Percentiles rank a stretch among this genome's conserved stretches.
Conservation (phyloP, 2,113 vertebrate species). For the Varanus komodoensis region DNA sequence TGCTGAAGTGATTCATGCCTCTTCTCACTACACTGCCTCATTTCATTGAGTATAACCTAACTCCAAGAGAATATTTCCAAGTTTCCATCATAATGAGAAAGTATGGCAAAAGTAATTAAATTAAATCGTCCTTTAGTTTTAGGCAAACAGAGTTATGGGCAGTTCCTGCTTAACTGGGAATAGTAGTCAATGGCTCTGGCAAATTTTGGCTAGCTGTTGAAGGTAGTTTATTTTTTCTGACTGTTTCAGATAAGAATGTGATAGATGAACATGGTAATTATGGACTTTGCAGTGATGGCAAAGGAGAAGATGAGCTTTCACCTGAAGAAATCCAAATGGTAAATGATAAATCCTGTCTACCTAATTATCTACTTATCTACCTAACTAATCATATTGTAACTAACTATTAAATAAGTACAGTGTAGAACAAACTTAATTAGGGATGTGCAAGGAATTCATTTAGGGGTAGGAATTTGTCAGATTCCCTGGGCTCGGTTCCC, state of each 20-base stretch:
- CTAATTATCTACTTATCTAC: neutral
- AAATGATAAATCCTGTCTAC: conserved; percentile 28
- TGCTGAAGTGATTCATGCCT: neutral
- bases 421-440: too few species aligned
- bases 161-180: neutral
- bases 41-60: too few species aligned
- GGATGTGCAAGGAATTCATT: too few species aligned
- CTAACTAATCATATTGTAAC: neutral
- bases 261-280: conserved; percentile 75
- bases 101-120: neutral
- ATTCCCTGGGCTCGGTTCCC: too few species aligned
- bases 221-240: neutral
- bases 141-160: neutral
- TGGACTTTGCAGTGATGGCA: conserved; percentile 85
- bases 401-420: too few species aligned
- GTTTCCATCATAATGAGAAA: neutral
- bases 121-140: neutral
- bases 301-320: conserved; percentile 91
- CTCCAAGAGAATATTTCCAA: neutral
- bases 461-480: too few species aligned
- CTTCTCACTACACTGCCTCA: neutral
- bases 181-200: neutral
- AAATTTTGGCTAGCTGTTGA: neutral
- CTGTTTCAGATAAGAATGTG: conserved; percentile 79
- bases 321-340: conserved; percentile 99